phyloP scores from a whole-genome alignment of 1,140 invertebrate species.

The Sitodiplosis mosellana region DNA sequence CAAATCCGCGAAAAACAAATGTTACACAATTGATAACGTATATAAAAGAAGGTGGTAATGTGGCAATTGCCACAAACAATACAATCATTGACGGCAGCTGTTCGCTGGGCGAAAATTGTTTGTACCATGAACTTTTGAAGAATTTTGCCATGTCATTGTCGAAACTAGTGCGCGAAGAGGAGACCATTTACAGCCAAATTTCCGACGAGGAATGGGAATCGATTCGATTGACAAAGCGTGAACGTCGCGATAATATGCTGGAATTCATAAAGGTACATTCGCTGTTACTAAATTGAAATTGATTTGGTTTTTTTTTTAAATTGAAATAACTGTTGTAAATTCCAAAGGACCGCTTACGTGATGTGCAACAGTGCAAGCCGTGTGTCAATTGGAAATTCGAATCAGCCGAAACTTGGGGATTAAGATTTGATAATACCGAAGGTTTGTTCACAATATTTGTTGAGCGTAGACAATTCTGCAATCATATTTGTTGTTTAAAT shows the following conservation, averaged over 20 bases:
- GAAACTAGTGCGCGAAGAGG: constrained; percentile 41
- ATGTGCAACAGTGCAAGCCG: constrained; percentile 35
- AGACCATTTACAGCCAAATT: constrained; percentile 45
- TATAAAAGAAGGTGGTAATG: constrained; percentile 57
- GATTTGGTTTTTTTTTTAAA: constrained; percentile 1
- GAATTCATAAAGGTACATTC: constrained; percentile 31
- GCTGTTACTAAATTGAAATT: background rate
- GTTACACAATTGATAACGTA: constrained; percentile 29
- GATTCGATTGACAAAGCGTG: constrained; percentile 43
- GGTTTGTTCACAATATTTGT: background rate
- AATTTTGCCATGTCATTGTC: constrained; percentile 43
- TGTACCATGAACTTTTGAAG: constrained; percentile 39
- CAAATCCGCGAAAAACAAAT: constrained; percentile 33
- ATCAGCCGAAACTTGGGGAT: constrained; percentile 49
- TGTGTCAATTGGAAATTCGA: constrained; percentile 44
- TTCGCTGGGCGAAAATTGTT: constrained; percentile 35
- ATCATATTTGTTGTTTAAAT: no score
- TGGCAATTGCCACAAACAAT: constrained; percentile 60
- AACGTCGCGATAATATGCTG: constrained; percentile 39
- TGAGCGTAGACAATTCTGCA: background rate
- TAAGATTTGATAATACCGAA: constrained; percentile 5
- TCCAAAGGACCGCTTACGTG: constrained; percentile 29
- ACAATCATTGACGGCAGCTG: constrained; percentile 20
- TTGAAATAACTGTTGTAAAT: no score
- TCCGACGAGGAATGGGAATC: constrained; percentile 68